Conservation (phyloP, 2,888 invertebrate species). For the Blastobasis adustella region DNA sequence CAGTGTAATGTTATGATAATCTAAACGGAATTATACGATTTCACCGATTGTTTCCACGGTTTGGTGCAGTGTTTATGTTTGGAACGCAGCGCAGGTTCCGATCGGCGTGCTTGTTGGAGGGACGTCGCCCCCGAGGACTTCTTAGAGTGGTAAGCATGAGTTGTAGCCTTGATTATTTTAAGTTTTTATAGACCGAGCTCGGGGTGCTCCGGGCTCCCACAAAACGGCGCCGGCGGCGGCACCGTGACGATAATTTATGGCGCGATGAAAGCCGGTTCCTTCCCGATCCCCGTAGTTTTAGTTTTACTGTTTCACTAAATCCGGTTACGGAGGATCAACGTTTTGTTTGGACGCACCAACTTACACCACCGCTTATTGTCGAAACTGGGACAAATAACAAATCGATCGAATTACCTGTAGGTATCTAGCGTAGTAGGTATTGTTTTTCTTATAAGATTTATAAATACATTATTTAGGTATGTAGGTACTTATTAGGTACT, state of each 20-base stretch:
- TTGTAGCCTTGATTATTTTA: constrained; percentile 29
- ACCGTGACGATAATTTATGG: constrained; percentile 19
- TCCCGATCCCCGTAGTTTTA: constrained; percentile 2
- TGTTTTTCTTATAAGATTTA: no score
- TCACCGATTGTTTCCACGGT: constrained; percentile 46
- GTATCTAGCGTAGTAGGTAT: no score
- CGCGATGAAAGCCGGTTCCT: constrained; percentile 37
- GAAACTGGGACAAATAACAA: no score
- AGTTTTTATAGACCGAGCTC: constrained; percentile 9
- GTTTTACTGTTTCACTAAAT: constrained; percentile 19
- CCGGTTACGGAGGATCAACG: constrained; percentile 25
- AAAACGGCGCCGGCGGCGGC: constrained; percentile 8
- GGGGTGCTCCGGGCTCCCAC: no score
- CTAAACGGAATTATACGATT: constrained; percentile 28
- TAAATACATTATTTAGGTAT: no score
- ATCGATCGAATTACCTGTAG: no score
- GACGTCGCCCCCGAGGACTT: constrained; percentile 67
- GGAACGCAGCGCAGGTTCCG: constrained; percentile 58
- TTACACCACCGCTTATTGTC: no score
- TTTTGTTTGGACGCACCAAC: neutral
- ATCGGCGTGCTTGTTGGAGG: constrained; percentile 60
- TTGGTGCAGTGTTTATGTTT: constrained; percentile 73
- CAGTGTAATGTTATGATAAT: constrained; percentile 48
- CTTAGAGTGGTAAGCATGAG: constrained; percentile 50
- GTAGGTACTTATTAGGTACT: no score